Conservation (phyloP, 2,113 vertebrate genomes). For the sheep (Ovis aries) region DNA sequence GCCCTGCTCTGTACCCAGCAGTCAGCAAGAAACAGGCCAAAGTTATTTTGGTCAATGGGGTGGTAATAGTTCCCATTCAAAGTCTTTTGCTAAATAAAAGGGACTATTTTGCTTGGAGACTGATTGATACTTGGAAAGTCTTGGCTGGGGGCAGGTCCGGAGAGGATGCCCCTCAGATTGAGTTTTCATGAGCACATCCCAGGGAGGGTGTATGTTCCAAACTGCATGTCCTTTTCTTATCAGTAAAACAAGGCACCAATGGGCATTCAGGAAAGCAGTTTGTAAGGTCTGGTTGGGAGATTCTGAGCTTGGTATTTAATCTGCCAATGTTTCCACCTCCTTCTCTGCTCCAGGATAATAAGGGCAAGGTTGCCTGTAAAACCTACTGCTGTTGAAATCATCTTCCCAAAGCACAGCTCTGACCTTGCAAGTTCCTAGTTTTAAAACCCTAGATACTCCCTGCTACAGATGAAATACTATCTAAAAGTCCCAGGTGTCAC, state of each 20-base stretch:
- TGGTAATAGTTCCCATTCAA: not conserved
- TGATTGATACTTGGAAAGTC: not conserved
- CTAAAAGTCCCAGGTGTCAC: not conserved
- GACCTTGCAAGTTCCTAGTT: not conserved
- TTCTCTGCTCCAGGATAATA: not conserved
- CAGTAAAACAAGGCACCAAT: not conserved
- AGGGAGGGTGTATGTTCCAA: not conserved
- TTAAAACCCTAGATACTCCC: not conserved
- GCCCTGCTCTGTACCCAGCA: not conserved
- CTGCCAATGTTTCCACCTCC: not conserved
- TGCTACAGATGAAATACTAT: not conserved
- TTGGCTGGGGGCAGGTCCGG: not conserved
- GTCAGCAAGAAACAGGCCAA: not conserved
- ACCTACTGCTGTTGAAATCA: not conserved
- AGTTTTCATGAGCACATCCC: not conserved
- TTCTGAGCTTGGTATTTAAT: not conserved
- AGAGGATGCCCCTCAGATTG: not conserved
- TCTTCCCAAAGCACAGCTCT: not conserved
- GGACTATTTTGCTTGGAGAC: not conserved
- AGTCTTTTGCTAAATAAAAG: not conserved
- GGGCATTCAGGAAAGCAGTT: not conserved
- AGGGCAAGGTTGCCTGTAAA: not conserved
- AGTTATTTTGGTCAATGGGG: not conserved
- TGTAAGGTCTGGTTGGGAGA: not conserved
- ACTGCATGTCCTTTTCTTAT: not conserved